Evolutionary conservation across 2,113 vertebrate genomes (phyloP), one percentile per base, ranked within the genome.

Genomic region (Lonchura striata): DNA sequence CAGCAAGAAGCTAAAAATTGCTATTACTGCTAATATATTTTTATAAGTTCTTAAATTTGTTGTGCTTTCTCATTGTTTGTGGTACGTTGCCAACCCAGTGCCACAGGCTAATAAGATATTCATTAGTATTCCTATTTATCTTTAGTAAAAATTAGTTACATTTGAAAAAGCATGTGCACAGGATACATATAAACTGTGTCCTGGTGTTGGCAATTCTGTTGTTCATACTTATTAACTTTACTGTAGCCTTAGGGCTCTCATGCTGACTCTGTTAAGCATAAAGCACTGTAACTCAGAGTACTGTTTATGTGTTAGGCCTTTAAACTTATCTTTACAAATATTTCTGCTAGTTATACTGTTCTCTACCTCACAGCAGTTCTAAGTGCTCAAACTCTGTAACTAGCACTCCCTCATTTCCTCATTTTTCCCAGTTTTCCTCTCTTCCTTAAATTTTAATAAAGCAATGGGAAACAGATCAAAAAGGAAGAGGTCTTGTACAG

Each of bases 171-270:
- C 85, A 25, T 70, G 42, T 77, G 74, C 61, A 72, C 66, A 80
- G 80, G 93, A 80, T 88, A 59, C 42, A 7, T 63, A 70, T n/a
- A 86, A 95, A 86, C 74, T 75, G 13, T 81, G 86, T 92, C 65
- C 69, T 89, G 69, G 86, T 88, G 77, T 19, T 84, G 72, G 80
- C 80, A 92, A 74, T 90, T 88, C 59, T 79, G 56, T n/a, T 85
- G 82, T 86, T 91, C 56, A 70, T 87, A 70, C 84, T 72, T 88
- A 75, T 91, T 90, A 85, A 92, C 65, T 89, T 94, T 50, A 56
- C 53, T 72, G 84, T 91, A 74, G 90, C 95, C 82, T 88, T 13
- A 92, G 78, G 87, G 84, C 53, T 79, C 74, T 91, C 81, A 57
- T 27, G 57, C 57, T 82, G 89, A 61, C 66, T 89, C 41, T 70